Percentiles rank a stretch among this genome's conserved stretches.
phyloP scores from a whole-genome alignment of 1,140 invertebrate species.

The Aporrectodea caliginosa region DNA sequence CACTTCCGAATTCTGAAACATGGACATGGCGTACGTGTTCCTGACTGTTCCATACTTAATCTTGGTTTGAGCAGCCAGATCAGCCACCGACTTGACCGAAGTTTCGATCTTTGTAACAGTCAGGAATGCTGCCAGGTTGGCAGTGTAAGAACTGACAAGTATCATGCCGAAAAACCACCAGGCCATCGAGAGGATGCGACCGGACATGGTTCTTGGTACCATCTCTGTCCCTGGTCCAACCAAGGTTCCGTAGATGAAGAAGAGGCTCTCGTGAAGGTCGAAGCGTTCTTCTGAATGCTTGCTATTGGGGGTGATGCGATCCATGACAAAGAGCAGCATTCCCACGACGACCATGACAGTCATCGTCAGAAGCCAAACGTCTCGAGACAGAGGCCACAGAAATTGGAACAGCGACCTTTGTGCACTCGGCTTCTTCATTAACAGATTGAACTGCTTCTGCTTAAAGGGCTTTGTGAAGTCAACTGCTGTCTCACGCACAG shows the following conservation, averaged over 20 bases:
- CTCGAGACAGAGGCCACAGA: conserved; percentile 88
- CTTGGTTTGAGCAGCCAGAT: conserved; percentile 47
- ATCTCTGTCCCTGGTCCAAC: conserved; percentile 42
- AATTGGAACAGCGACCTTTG: conserved; percentile 72
- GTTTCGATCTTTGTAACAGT: conserved; percentile 55
- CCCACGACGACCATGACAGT: conserved; percentile 69
- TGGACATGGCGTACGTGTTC: conserved; percentile 25
- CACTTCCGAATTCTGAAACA: conserved; percentile 49
- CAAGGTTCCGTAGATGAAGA: conserved; percentile 53
- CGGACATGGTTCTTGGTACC: conserved; percentile 46
- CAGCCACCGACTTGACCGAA: conserved; percentile 53
- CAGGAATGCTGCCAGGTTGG: conserved; percentile 55
- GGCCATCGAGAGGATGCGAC: conserved; percentile 49
- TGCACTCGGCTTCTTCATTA: conserved; percentile 25
- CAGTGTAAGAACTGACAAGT: conserved; percentile 55
- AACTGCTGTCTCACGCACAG: conserved; percentile 29
- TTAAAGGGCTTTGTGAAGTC: conserved; percentile 35
- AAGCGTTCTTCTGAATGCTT: conserved; percentile 17
- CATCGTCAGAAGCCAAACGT: conserved; percentile 52
- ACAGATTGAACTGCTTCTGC: conserved; percentile 23
- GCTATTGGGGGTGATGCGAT: conserved; percentile 80
- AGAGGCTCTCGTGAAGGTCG: conserved; percentile 52
- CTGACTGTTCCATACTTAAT: conserved; percentile 49
- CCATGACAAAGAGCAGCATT: conserved; percentile 81
- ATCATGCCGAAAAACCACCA: conserved; percentile 57